A percentile compares a stretch with the other conserved stretches of the same genome.
Conservation (phyloP, 2,113 vertebrate genomes). For the Tenrec ecaudatus region DNA sequence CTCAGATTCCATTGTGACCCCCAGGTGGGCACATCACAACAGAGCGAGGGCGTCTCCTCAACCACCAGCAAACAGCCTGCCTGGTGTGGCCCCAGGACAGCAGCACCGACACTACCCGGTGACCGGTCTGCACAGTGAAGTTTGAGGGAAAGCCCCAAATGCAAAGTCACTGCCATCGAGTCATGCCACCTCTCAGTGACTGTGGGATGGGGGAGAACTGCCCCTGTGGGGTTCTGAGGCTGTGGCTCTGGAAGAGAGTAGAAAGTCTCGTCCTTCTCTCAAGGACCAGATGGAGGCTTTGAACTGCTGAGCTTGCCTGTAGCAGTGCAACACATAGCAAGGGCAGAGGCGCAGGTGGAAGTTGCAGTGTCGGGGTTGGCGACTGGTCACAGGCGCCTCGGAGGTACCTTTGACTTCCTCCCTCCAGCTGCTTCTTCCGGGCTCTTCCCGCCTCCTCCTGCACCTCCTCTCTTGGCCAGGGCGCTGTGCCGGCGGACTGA, state of each 20-base stretch:
- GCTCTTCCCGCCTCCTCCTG: background rate
- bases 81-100: background rate
- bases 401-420: background rate
- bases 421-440: background rate
- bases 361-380: background rate
- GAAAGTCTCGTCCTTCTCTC: too few relatives aligned
- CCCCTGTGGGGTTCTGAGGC: too few relatives aligned
- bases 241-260: too few relatives aligned
- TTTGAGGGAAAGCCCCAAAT: too few relatives aligned
- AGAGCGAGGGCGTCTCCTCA: background rate
- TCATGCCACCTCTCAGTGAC: too few relatives aligned
- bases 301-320: too few relatives aligned
- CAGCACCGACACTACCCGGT: background rate
- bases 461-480: background rate
- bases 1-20: background rate
- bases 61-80: background rate
- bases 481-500: background rate
- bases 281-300: too few relatives aligned
- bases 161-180: too few relatives aligned
- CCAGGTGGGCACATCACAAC: background rate
- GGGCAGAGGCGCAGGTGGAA: background rate
- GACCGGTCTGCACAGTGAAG: too few relatives aligned
- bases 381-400: background rate
- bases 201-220: too few relatives aligned
- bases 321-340: background rate